Evolutionary conservation across 2,888 invertebrate species (phyloP), one percentile per base, ranked within the genome.

Genomic region (Leptothorax acervorum): DNA sequence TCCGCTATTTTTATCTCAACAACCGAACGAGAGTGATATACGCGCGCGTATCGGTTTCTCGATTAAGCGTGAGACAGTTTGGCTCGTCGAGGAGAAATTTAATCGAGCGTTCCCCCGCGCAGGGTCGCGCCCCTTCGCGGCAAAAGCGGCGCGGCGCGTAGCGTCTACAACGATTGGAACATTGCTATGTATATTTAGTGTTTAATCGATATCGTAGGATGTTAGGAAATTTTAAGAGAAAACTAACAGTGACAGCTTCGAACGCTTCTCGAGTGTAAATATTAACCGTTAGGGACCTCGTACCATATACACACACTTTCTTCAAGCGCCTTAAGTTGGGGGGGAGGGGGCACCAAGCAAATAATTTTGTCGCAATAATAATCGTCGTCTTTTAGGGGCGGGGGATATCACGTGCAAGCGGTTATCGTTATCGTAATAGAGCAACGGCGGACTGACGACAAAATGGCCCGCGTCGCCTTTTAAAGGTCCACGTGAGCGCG

Each of bases 161-260:
- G 75, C 84, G 82, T 92, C 87, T 93, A 93, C 93, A 93, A 93
- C 93, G 92, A 93, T 91, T 90, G 90, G 88, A 91, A 89, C 85
- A 89, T 89, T 88, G 87, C 87, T 90, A 90, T 91, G 87, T 91
- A 89, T 89, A 91, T 88, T 89, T 90, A 91, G 87, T 84, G 89
- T 90, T 86, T 90, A 90, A 90, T 89, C 90, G 90, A 86, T 90
- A 91, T 90, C 84, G 89, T 90, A 91, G 90, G 85, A 85, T 87
- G 87, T 88, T 89, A 84, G 66, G 18, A 88, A 86, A 73, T 73
- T 86, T 90, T 87, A 87, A 71, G 35, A 71, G 71, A 90, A 86
- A 87, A 82, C 68, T 90, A 90, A 90, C 89, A 89, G 83, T 90
- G 92, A 91, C 91, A 90, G 92, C 92, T 91, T 90, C 85, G 89